Evolutionary conservation across 1,140 invertebrate genomes (phyloP).

Genomic region (Nasonia giraulti): DNA sequence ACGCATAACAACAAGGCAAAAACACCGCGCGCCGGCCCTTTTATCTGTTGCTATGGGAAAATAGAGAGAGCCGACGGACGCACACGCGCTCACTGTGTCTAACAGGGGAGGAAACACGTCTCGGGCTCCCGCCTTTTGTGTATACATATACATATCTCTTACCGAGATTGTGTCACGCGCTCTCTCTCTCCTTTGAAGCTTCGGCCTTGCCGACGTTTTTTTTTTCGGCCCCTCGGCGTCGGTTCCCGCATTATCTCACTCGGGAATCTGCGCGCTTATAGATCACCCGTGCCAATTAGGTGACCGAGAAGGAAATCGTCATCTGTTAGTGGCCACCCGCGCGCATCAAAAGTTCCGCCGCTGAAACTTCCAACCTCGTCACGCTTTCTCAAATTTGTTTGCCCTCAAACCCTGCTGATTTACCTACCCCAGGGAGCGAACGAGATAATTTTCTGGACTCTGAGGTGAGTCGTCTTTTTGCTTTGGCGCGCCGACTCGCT

Average conservation of each 20-base stretch:
- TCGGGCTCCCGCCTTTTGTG: not conserved
- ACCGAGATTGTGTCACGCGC: constrained; percentile 30
- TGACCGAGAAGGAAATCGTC: not conserved
- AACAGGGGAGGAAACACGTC: not conserved
- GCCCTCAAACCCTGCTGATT: constrained; percentile 1
- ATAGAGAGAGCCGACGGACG: constrained; percentile 5
- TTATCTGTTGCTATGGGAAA: constrained; percentile 8
- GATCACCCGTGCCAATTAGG: constrained; percentile 26
- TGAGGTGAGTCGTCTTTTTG: not conserved
- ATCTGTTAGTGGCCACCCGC: constrained; percentile 24
- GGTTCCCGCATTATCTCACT: not conserved
- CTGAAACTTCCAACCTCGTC: not conserved
- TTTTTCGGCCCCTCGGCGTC: not conserved
- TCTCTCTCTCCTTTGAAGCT: constrained; percentile 44
- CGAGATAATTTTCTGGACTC: constrained; percentile 8
- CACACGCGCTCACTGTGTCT: not conserved
- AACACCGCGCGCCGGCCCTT: not conserved
- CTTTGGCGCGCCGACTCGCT: not conserved
- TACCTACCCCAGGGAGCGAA: not conserved
- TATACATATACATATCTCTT: not conserved
- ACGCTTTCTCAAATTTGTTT: constrained; percentile 44
- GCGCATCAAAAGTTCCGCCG: constrained; percentile 1
- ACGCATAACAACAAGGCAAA: constrained; percentile 50
- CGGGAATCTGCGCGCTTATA: constrained; percentile 1
- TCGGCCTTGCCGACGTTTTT: not conserved